phyloP scores from a whole-genome alignment of 2,888 invertebrate species.

The Conomelus anceps region DNA sequence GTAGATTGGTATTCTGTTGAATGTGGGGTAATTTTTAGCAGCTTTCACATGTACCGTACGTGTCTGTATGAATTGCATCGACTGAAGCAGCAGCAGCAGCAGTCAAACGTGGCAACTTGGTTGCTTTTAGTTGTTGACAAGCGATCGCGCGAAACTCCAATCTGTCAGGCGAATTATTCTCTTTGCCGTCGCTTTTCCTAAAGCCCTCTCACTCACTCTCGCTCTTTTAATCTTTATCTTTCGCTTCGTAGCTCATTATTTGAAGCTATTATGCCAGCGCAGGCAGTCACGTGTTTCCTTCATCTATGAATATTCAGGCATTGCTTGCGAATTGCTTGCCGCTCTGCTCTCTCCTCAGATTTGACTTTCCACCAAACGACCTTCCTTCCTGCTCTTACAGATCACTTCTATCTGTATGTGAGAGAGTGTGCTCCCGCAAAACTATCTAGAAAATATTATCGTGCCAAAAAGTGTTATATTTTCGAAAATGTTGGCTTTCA shows the following conservation, averaged over 20 bases:
- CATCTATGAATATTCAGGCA: neutral
- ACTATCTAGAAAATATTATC: neutral
- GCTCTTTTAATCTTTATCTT: slow-evolving; percentile 7
- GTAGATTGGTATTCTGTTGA: neutral
- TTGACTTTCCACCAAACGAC: neutral
- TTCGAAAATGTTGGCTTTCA: neutral
- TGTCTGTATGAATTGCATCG: neutral
- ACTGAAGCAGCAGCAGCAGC: neutral
- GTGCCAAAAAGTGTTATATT: neutral
- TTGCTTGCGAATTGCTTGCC: neutral
- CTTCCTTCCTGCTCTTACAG: neutral
- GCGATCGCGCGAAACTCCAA: neutral
- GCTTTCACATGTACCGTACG: neutral
- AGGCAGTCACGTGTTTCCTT: neutral
- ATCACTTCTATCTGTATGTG: neutral
- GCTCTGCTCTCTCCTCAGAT: neutral
- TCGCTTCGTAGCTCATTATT: neutral
- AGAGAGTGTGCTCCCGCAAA: neutral
- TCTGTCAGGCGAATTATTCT: neutral
- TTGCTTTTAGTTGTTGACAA: neutral
- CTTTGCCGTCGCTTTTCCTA: neutral
- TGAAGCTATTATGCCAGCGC: neutral
- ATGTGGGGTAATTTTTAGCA: neutral
- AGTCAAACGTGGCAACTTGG: neutral
- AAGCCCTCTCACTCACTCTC: neutral